Evolutionary conservation across 2,797 vertebrate genomes (phyloP).

Genomic region (Characodon lateralis): DNA sequence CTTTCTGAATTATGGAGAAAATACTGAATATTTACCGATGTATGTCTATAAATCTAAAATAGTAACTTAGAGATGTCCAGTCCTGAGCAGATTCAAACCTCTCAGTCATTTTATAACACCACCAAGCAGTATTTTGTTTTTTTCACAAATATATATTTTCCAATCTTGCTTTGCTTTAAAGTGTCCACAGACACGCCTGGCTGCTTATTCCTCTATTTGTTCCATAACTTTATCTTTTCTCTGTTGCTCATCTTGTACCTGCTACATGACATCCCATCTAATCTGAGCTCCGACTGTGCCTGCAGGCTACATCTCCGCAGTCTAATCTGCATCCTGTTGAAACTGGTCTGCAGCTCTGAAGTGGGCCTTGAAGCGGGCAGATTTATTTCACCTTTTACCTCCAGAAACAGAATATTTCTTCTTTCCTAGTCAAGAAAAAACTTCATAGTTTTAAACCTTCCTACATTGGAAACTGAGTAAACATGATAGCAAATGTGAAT

Average conservation of each 20-base stretch:
- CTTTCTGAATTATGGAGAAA: conserved; percentile 19
- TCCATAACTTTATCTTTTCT: conserved; percentile 39
- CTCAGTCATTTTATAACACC: conserved; percentile 3
- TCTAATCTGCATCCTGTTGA: conserved; percentile 43
- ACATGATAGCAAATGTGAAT: no score
- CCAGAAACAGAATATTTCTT: conserved; percentile 8
- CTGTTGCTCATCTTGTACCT: conserved; percentile 47
- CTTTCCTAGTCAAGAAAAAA: background rate
- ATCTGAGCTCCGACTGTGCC: conserved; percentile 33
- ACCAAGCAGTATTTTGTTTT: conserved; percentile 6
- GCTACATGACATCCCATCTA: conserved; percentile 44
- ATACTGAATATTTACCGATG: conserved; percentile 18
- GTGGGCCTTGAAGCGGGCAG: conserved; percentile 18
- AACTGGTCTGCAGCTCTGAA: conserved; percentile 27
- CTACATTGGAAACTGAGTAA: no score
- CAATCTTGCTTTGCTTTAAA: conserved; percentile 29
- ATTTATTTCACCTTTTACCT: conserved; percentile 20
- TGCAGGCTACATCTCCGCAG: conserved; percentile 17
- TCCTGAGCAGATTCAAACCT: conserved; percentile 6
- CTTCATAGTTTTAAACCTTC: background rate
- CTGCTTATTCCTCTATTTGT: conserved; percentile 34
- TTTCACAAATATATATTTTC: conserved; percentile 8
- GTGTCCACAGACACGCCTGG: conserved; percentile 15
- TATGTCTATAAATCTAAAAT: background rate
- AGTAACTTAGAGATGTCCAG: background rate